These are phyloP conservation scores for Microcebus tavaratra DNA, from an alignment of 2,113 vertebrate genomes.

Conservation along the genomic window DNA sequence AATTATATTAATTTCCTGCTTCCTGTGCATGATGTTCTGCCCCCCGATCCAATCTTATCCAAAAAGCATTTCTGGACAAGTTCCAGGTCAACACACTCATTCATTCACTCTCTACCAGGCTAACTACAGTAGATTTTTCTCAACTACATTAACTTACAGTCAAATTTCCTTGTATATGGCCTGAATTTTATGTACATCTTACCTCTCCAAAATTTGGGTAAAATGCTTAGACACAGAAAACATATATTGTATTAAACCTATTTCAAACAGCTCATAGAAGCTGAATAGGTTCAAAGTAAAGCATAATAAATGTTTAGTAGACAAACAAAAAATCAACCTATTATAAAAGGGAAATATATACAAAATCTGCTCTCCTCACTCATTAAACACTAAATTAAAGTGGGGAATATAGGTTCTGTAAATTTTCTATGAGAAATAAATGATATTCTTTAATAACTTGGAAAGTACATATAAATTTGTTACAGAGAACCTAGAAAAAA, in stretches of 20 bases:
- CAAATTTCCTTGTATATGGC: background rate
- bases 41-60: background rate
- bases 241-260: background rate
- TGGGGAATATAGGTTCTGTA: background rate
- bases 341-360: background rate
- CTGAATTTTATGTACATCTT: background rate
- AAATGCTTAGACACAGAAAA: background rate
- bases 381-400: background rate
- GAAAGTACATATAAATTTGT: background rate
- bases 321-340: background rate
- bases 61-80: constrained; percentile 32
- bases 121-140: background rate
- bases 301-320: background rate
- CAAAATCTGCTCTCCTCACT: background rate
- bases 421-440: constrained; percentile 5
- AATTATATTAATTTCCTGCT: background rate
- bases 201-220: background rate
- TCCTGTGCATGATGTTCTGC: background rate
- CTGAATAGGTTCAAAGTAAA: background rate
- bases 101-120: background rate
- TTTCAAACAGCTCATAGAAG: background rate
- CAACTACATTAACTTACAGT: background rate
- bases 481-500: background rate
- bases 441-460: background rate
- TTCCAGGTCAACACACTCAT: background rate